phyloP scores from a whole-genome alignment of 2,113 vertebrate genomes.

The rabbit (Oryctolagus cuniculus) region mOryCun1.1 NC_091445.1:97312501-97313000 shows the following conservation, averaged over 20 bases:
- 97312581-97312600: not conserved
- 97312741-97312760: too few species aligned
- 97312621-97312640: not conserved
- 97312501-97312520: conserved; percentile 63
- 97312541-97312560: not conserved
- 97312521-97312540: conserved; percentile 46
- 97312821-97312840: not conserved
- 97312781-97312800: not conserved
- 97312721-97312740: too few species aligned
- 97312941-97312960: not conserved
- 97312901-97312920: not conserved
- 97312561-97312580: not conserved
- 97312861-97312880: not conserved
- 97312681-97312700: too few species aligned
- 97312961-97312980: fast-evolving
- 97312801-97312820: not conserved
- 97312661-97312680: not conserved
- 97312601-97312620: not conserved
- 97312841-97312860: not conserved
- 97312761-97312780: too few species aligned
- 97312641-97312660: not conserved
- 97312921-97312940: not conserved
- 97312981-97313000: too few species aligned
- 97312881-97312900: not conserved
- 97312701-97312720: too few species aligned